Percentiles rank a stretch among this genome's conserved stretches.
phyloP scores from a whole-genome alignment of 2,797 vertebrate genomes.

The Yasuhikotakia modesta region DNA sequence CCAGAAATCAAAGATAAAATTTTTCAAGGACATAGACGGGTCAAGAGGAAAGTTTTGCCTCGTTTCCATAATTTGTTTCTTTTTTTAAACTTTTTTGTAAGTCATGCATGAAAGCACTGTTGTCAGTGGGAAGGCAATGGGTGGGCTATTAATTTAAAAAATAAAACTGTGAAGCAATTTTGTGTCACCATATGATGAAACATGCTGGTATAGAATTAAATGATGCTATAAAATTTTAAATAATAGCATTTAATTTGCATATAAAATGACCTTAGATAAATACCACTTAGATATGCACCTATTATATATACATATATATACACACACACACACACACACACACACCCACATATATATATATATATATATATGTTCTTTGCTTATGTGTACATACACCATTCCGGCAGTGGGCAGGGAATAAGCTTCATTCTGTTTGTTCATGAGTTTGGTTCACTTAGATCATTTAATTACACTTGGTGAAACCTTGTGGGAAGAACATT shows the following conservation, averaged over 20 bases:
- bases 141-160: not conserved
- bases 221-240: too few relatives aligned
- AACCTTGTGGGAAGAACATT: constrained; percentile 32
- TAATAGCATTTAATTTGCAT: too few relatives aligned
- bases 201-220: too few relatives aligned
- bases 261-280: too few relatives aligned
- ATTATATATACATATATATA: too few relatives aligned
- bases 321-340: too few relatives aligned
- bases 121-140: too few relatives aligned
- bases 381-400: constrained; percentile 27
- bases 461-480: constrained; percentile 46
- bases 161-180: not conserved
- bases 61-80: not conserved
- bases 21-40: not conserved
- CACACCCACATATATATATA: too few relatives aligned
- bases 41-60: not conserved
- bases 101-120: not conserved
- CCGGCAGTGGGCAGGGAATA: constrained; percentile 12
- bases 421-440: not conserved
- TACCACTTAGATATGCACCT: too few relatives aligned
- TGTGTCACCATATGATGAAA: not conserved
- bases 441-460: constrained; percentile 14
- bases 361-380: not conserved
- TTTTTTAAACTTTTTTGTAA: not conserved
- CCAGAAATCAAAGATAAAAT: not conserved